A percentile compares a stretch with the other conserved stretches of the same genome.
These are phyloP conservation scores for Euura lappo DNA, from an alignment of 1,140 invertebrate genomes.

Conservation along the genomic window DNA sequence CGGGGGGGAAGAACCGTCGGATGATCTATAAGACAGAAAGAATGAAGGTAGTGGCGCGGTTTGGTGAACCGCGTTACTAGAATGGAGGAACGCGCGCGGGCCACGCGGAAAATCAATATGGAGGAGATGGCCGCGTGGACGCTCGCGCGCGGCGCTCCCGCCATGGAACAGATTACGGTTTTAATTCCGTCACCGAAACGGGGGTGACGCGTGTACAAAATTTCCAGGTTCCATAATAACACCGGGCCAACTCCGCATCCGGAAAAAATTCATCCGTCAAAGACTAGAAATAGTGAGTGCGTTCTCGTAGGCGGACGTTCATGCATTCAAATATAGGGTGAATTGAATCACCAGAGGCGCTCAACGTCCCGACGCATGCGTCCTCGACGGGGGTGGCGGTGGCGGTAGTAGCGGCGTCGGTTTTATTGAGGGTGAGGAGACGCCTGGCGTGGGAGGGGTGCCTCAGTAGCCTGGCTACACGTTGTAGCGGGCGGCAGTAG, in stretches of 20 bases:
- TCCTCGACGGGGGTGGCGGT: background rate
- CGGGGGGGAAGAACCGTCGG: background rate
- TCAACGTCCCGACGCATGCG: background rate
- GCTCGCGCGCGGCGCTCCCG: background rate
- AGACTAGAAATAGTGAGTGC: background rate
- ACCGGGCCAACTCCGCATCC: background rate
- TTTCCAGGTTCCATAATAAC: background rate
- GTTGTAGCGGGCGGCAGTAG: slow-evolving; percentile 6
- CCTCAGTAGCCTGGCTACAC: slow-evolving; percentile 6
- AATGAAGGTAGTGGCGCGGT: background rate
- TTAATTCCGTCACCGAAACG: background rate
- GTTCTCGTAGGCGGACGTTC: background rate
- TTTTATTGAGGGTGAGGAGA: too few species aligned
- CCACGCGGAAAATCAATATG: slow-evolving; percentile 2
- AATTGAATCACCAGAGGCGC: slow-evolving; percentile 6
- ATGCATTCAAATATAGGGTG: slow-evolving; percentile 1
- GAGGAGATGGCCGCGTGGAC: slow-evolving; percentile 2
- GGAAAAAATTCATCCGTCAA: background rate
- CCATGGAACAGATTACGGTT: background rate
- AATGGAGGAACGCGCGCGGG: background rate
- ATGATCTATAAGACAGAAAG: background rate
- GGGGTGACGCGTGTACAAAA: too few species aligned
- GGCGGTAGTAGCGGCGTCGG: background rate
- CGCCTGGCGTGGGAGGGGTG: background rate
- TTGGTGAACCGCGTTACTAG: background rate